Percentiles rank a stretch among this genome's conserved stretches.
Conservation (phyloP, 1,140 invertebrate species). For the Anagrus nilaparvatae region DNA sequence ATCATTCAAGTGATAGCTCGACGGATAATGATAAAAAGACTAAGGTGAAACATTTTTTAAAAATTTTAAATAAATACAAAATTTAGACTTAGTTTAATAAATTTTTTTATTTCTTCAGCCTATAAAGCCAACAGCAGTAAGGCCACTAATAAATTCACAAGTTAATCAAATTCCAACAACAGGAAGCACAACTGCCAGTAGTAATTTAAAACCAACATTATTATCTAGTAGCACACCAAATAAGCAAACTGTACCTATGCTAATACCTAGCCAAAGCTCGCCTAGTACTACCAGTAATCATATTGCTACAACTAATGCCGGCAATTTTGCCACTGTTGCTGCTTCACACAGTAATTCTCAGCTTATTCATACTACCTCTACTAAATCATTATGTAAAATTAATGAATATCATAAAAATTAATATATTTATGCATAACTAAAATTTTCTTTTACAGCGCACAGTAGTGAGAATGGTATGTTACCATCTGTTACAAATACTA, state of each 20-base stretch:
- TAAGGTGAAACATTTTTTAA: slow-evolving; percentile 40
- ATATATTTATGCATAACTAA: slow-evolving; percentile 6
- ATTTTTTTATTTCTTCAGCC: slow-evolving; percentile 41
- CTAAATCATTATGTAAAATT: slow-evolving; percentile 39
- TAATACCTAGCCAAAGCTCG: slow-evolving; percentile 47
- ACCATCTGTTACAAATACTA: slow-evolving; percentile 30
- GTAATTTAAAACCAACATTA: slow-evolving; percentile 39
- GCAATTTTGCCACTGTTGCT: slow-evolving; percentile 55
- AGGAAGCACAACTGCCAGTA: slow-evolving; percentile 44
- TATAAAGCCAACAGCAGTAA: slow-evolving; percentile 63
- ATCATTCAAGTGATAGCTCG: slow-evolving; percentile 66
- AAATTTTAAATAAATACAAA: too few relatives aligned
- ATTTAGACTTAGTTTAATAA: not conserved
- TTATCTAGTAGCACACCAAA: slow-evolving; percentile 46
- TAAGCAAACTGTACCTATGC: slow-evolving; percentile 46
- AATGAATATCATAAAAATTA: slow-evolving; percentile 4
- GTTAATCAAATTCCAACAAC: slow-evolving; percentile 46
- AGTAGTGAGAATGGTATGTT: slow-evolving; percentile 42
- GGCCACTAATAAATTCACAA: slow-evolving; percentile 51
- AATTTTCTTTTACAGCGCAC: slow-evolving; percentile 31
- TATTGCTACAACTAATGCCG: slow-evolving; percentile 40
- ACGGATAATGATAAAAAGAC: slow-evolving; percentile 64
- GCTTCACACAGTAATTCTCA: slow-evolving; percentile 45
- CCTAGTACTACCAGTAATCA: slow-evolving; percentile 48
- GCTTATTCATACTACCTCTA: slow-evolving; percentile 41